Conservation (phyloP, 2,113 vertebrate genomes). For the Eublepharis macularius region DNA sequence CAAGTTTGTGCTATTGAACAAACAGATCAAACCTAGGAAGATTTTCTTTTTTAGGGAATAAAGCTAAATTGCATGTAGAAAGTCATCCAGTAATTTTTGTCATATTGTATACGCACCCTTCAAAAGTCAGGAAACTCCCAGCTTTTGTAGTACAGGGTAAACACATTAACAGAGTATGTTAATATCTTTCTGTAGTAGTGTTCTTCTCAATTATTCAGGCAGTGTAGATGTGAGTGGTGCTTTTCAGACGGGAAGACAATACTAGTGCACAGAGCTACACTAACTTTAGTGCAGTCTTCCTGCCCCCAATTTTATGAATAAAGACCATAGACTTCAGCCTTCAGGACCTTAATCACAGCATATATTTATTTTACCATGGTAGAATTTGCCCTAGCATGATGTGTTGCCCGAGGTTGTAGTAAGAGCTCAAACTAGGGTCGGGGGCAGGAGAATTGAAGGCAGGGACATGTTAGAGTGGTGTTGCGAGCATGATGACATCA, state of each 20-base stretch:
- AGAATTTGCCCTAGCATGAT: background rate
- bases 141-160: background rate
- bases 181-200: background rate
- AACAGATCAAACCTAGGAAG: constrained; percentile 22
- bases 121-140: background rate
- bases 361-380: background rate
- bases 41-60: constrained; percentile 44
- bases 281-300: background rate
- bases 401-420: background rate
- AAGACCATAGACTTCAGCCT: background rate
- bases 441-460: too few species aligned
- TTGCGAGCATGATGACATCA: too few species aligned
- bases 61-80: constrained; percentile 22
- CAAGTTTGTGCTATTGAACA: constrained; percentile 38
- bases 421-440: too few species aligned
- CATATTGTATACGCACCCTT: background rate
- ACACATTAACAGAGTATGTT: background rate
- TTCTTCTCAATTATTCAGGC: background rate
- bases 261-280: background rate
- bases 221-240: background rate
- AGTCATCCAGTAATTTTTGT: background rate
- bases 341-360: background rate
- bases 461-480: too few species aligned
- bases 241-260: background rate
- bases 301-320: background rate